These are phyloP conservation scores for Melieria crassipennis DNA, from an alignment of 2,888 invertebrate genomes.

Conservation along the genomic window DNA sequence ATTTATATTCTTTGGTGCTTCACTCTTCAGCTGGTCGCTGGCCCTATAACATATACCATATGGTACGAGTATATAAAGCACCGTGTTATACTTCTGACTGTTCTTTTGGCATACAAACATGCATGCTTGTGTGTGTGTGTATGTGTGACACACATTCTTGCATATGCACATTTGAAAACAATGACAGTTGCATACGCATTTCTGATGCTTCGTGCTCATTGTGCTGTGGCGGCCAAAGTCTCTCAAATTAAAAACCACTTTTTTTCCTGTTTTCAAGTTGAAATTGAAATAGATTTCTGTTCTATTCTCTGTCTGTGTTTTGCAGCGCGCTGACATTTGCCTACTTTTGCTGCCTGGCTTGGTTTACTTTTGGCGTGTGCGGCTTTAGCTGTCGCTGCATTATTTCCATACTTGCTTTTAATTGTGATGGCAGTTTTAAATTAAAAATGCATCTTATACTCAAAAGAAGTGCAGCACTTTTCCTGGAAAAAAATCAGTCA, in stretches of 20 bases:
- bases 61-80: not conserved
- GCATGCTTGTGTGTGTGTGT: not conserved
- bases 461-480: too few species aligned
- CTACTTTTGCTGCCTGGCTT: constrained; percentile 10
- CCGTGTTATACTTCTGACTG: not conserved
- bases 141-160: not conserved
- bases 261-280: constrained; percentile 6
- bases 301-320: not conserved
- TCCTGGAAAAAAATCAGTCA: too few species aligned
- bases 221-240: constrained; percentile 12
- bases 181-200: not conserved
- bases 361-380: too few species aligned
- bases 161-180: not conserved
- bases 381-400: too few species aligned
- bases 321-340: constrained; percentile 22
- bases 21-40: not conserved
- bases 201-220: not conserved
- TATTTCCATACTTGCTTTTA: too few species aligned
- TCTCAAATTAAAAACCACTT: constrained; percentile 26
- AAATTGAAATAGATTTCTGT: constrained; percentile 21
- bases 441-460: too few species aligned
- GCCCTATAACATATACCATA: constrained; percentile 10
- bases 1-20: constrained; percentile 21
- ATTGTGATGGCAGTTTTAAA: too few species aligned
- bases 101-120: not conserved